Base-by-base conservation (phyloP, 2,797 vertebrate species). In the Ciconia nigra region DNA sequence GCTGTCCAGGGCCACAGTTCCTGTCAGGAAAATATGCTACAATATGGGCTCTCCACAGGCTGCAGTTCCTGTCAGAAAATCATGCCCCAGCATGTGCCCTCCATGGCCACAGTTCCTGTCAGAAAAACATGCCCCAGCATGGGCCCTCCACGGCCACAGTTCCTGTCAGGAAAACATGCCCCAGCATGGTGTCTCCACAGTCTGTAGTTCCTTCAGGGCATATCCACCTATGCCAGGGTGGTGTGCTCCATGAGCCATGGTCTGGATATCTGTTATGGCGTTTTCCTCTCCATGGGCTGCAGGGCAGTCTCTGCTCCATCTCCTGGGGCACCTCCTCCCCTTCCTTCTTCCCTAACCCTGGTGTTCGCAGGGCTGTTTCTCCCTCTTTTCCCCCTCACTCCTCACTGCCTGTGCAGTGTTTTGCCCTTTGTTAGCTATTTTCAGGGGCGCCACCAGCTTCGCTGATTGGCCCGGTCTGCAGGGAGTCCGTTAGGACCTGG, bases 401-500 rank as follows among this genome's bases (percentile, higher is more conserved):
- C 33, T 51, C 66, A 15, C 26, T 19, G 5, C 24, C 39, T 10
- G 39, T 42, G 65, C 57, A 58, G 44, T 0, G 0, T 18, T 59
- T 31, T 67, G n/a, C 13, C 51, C 33, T 86, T 70, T 35, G 24
- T 8, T 22, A n/a, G 22, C 5, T 35, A 25, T 24, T 35, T n/a
- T 12, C 39, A 26, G 29, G 66, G 22, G 8, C 2, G 2, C 9
- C 33, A 10, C 4, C 41, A 26, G 7, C 41, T 44, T 9, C 4
- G 4, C 52, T 3, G 46, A 28, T 11, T 2, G 37, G 49, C 10
- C 0, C 24, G 9, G 62, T 15, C 66, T 24, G 78, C 71, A n/a
- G 44, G 19, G n/a, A n/a, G 20, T 20, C 26, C 0, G 0, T 0
- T 12, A 28, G 12, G 26, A 63, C 5, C 46, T 1, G 4, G 13